These are phyloP conservation scores for Ophion costatus DNA, from an alignment of 2,888 invertebrate genomes.

Conservation along the genomic window DNA sequence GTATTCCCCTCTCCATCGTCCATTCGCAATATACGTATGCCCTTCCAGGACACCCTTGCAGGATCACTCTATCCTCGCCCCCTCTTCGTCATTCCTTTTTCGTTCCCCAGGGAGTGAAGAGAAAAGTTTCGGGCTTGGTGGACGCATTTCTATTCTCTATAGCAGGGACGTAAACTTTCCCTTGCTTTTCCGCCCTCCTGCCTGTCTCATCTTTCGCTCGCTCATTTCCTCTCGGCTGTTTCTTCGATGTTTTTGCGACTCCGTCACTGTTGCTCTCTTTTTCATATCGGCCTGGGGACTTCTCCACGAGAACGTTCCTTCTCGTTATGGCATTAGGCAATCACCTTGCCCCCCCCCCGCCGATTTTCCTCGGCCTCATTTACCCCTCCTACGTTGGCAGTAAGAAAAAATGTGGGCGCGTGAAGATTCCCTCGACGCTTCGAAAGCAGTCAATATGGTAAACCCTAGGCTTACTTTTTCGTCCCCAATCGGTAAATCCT, in stretches of 20 bases:
- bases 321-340: conserved; percentile 79
- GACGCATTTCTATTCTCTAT: conserved; percentile 62
- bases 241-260: conserved; percentile 1
- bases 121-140: conserved; percentile 75
- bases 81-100: conserved; percentile 55
- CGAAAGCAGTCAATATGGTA: conserved; percentile 55
- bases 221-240: conserved; percentile 41
- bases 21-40: conserved; percentile 24
- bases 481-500: conserved; percentile 39
- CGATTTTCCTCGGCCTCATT: conserved; percentile 54
- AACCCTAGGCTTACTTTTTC: conserved; percentile 23
- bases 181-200: conserved; percentile 12
- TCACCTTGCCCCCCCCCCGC: conserved; percentile 65
- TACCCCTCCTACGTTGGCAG: conserved; percentile 28
- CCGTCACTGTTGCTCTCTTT: conserved; percentile 12
- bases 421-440: conserved; percentile 55
- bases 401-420: conserved; percentile 21
- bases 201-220: conserved; percentile 26
- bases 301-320: conserved; percentile 70
- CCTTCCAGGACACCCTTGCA: conserved; percentile 37
- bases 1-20: conserved; percentile 27
- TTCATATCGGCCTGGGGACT: conserved; percentile 29
- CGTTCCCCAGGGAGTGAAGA: conserved; percentile 74
- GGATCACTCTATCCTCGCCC: conserved; percentile 51
- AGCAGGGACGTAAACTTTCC: conserved; percentile 23